Percentiles rank a stretch among this genome's conserved stretches.
phyloP scores from a whole-genome alignment of 2,797 vertebrate species.

The Amblyraja radiata region DNA sequence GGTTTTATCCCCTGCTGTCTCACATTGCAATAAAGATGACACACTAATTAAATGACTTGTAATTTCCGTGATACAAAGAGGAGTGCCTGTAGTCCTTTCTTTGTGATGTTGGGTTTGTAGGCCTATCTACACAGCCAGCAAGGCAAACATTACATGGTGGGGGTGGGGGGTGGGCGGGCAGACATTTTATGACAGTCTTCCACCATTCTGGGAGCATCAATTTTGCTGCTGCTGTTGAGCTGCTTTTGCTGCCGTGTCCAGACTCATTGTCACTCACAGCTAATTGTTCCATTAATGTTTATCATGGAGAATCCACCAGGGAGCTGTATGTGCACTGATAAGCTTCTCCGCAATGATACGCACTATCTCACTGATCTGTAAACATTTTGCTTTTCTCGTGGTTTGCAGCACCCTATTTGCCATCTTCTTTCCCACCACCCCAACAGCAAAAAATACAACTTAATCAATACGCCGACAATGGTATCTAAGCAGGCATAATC shows the following conservation, averaged over 20 bases:
- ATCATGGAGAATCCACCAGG: constrained; percentile 69
- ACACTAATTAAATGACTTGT: constrained; percentile 78
- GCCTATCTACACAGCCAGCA: constrained; percentile 70
- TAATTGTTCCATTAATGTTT: constrained; percentile 80
- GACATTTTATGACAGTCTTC: constrained; percentile 69
- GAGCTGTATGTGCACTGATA: constrained; percentile 76
- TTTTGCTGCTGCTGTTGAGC: constrained; percentile 58
- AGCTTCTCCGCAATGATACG: constrained; percentile 68
- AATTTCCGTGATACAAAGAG: constrained; percentile 72
- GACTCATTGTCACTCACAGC: constrained; percentile 67
- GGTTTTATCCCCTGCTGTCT: constrained; percentile 63
- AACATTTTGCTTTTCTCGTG: constrained; percentile 55
- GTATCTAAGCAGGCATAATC: constrained; percentile 67
- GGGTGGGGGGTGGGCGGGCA: not conserved
- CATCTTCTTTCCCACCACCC: not conserved
- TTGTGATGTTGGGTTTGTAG: constrained; percentile 58
- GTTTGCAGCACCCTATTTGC: constrained; percentile 20
- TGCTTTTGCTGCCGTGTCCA: constrained; percentile 64
- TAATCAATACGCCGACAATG: constrained; percentile 67
- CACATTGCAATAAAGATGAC: constrained; percentile 78
- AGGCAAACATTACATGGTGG: constrained; percentile 68
- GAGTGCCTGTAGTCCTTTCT: constrained; percentile 60
- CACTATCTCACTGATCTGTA: constrained; percentile 68
- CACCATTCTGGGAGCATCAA: constrained; percentile 65
- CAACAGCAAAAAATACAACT: constrained; percentile 53